These are phyloP conservation scores for Varanus komodoensis DNA, from an alignment of 2,113 vertebrate species.

Conservation along the genomic window DNA sequence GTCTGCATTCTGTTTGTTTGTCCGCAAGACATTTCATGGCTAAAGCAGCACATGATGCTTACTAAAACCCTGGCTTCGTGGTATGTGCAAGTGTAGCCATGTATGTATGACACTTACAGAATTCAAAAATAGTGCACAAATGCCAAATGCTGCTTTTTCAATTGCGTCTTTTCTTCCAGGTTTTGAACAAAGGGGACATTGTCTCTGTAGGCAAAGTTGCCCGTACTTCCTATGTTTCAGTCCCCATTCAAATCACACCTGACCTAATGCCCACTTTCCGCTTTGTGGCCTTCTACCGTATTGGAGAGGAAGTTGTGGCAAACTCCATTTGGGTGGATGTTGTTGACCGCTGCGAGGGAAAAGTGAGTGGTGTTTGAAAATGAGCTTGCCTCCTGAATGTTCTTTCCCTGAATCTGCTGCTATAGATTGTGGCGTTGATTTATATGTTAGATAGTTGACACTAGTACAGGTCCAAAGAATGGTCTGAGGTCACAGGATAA, in stretches of 20 bases:
- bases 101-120: no score
- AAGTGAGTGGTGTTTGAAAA: conserved; percentile 53
- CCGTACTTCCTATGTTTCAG: conserved; percentile 33
- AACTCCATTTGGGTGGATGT: conserved; percentile 85
- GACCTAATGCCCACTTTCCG: conserved; percentile 83
- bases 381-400: no score
- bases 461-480: no score
- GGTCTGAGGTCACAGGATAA: no score
- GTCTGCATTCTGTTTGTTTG: no score
- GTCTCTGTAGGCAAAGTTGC: conserved; percentile 51
- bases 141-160: neutral
- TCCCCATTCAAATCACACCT: conserved; percentile 64
- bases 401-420: no score
- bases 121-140: neutral
- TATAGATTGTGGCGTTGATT: no score
- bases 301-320: conserved; percentile 73
- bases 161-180: conserved; percentile 48
- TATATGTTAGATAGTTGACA: no score
- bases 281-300: conserved; percentile 82
- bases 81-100: no score
- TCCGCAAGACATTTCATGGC: no score
- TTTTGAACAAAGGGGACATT: conserved; percentile 76
- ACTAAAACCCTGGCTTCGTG: no score
- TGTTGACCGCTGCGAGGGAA: conserved; percentile 74
- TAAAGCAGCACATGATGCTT: no score